Conservation (phyloP, 2,797 vertebrate species). For the Parambassis ranga region DNA sequence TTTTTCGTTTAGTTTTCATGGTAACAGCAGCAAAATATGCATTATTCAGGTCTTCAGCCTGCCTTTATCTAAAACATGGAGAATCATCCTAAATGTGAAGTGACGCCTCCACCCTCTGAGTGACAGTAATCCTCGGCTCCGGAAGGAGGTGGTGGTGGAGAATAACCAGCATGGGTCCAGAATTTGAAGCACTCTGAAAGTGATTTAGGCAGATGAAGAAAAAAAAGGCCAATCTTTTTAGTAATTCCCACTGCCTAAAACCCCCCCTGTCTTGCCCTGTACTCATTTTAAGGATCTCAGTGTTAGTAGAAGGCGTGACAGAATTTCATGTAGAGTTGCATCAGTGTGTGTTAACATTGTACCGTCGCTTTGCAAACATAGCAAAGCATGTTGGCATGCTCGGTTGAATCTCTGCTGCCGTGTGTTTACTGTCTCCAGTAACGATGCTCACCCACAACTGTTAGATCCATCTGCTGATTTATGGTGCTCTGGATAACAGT, state of each 20-base stretch:
- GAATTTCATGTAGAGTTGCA: background rate
- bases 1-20: background rate
- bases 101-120: slow-evolving; percentile 43
- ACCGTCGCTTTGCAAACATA: background rate
- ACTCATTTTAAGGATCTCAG: slow-evolving; percentile 38
- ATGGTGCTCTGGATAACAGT: slow-evolving; percentile 23
- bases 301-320: slow-evolving; percentile 7
- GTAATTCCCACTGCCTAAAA: slow-evolving; percentile 58
- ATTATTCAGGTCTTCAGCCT: slow-evolving; percentile 31
- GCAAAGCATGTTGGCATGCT: background rate
- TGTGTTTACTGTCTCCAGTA: slow-evolving; percentile 20
- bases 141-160: slow-evolving; percentile 22
- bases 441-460: slow-evolving; percentile 20
- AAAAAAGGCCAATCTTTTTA: slow-evolving; percentile 51
- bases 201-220: slow-evolving; percentile 46
- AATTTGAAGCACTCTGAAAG: slow-evolving; percentile 55
- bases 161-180: slow-evolving; percentile 59
- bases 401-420: slow-evolving; percentile 3
- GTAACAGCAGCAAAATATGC: background rate
- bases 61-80: slow-evolving; percentile 37
- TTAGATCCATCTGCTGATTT: slow-evolving; percentile 41
- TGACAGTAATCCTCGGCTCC: slow-evolving; percentile 66
- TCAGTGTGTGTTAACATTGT: slow-evolving; percentile 10
- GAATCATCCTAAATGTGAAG: slow-evolving; percentile 51
- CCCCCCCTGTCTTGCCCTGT: slow-evolving; percentile 14